Base-by-base conservation (phyloP, 2,113 vertebrate genomes). In the Australoheros scitulus region DNA sequence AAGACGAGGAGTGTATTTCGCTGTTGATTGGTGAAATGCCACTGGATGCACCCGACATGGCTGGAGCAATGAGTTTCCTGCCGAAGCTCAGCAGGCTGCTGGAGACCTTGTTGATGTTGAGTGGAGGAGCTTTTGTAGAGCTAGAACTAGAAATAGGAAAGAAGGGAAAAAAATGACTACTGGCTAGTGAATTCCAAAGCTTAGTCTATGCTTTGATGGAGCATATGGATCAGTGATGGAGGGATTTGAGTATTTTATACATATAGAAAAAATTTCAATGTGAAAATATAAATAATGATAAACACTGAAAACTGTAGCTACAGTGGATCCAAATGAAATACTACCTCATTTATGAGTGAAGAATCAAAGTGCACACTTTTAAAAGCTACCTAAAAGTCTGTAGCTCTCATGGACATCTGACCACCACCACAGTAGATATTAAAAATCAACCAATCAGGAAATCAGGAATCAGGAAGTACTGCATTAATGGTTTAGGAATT, bases 21-120 rank as follows among this genome's bases (percentile, higher is more conserved):
- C 93, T 93, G 91, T 93, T 92, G 65, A 96, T 88, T 32, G 97
- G 94, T 0, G 95, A 93, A 63, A 94, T 36, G 8, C 91, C 20
- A 14, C 91, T 88, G 18, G 94, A 75, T 0, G 96, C 93, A 5
- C 96, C 93, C 22, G 96, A 91, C 24, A 97, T 96, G 5, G 97
- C 96, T 0, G 98, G 98, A 61, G 96, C 94, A 57, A 99, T 99
- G 68, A 99, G 95, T 92, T 99, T 99, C 82, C 97, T 96, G 81
- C 98, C 98, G 11, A 99, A 98, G 91, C 93, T 99, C 75, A 99
- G 84, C 87, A 99, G 95, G 90, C 98, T 99, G 94, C 96, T 99
- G 85, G 98, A 99, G 38, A 99, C 98, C 86, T 99, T 99, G 94
- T 99, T 99, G 58, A 99, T 99, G 95, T 99, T 99, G 89, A 99